Percentiles rank a stretch among this genome's conserved stretches.
phyloP scores from a whole-genome alignment of 2,888 invertebrate genomes.

The Iphiclides podalirius region DNA sequence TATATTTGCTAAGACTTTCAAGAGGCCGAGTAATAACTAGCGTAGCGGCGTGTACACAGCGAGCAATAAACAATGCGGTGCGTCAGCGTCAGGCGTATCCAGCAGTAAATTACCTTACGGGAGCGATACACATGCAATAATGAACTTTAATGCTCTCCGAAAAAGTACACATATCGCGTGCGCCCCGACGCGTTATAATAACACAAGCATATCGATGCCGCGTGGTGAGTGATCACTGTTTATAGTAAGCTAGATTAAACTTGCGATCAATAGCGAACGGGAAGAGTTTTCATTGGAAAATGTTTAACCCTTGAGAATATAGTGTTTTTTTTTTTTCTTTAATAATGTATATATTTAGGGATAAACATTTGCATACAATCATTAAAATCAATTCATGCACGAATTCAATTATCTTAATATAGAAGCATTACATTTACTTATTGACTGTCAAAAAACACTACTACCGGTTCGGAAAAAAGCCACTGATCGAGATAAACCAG shows the following conservation, averaged over 20 bases:
- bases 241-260: constrained; percentile 3
- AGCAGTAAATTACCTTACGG: constrained; percentile 11
- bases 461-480: too few relatives aligned
- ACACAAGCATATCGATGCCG: neutral
- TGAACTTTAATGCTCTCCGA: neutral
- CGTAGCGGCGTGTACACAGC: constrained; percentile 10
- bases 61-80: constrained; percentile 16
- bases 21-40: constrained; percentile 11
- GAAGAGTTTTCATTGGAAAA: neutral
- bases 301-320: neutral
- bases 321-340: too few relatives aligned
- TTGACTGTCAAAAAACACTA: too few relatives aligned
- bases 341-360: too few relatives aligned
- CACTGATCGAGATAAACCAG: too few relatives aligned
- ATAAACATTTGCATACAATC: too few relatives aligned
- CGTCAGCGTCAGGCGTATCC: constrained; percentile 13
- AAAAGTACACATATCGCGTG: neutral
- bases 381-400: too few relatives aligned
- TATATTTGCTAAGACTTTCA: constrained; percentile 6
- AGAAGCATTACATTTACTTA: too few relatives aligned
- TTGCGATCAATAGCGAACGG: neutral
- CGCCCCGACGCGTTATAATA: neutral
- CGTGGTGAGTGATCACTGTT: neutral
- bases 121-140: neutral
- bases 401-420: too few relatives aligned